Conservation (phyloP, 2,888 invertebrate species). For the Drosophila limbata region DNA sequence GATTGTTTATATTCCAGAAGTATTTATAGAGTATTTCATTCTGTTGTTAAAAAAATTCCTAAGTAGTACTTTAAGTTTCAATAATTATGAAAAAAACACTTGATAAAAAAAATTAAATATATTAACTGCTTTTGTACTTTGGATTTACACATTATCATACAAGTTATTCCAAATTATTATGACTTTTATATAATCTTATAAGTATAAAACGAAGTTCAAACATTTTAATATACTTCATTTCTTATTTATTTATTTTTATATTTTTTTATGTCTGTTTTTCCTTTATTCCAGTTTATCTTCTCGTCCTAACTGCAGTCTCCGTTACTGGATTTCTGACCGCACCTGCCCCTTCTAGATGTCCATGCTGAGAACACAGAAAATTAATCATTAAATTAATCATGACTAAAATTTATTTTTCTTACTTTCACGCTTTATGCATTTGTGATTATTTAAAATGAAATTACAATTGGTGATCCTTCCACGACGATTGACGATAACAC, state of each 20-base stretch:
- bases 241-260: not conserved
- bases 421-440: conserved; percentile 6
- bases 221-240: not conserved
- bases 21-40: not conserved
- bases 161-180: too few species aligned
- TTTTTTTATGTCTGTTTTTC: not conserved
- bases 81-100: too few species aligned
- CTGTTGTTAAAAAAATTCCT: too few species aligned
- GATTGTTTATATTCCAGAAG: not conserved
- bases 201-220: too few species aligned
- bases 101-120: too few species aligned
- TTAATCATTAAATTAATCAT: not conserved
- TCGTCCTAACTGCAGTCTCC: not conserved
- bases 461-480: conserved; percentile 8
- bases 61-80: too few species aligned
- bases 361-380: not conserved
- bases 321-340: not conserved
- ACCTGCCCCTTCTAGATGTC: not conserved
- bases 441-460: conserved; percentile 9
- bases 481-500: conserved; percentile 3
- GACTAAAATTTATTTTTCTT: not conserved
- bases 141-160: too few species aligned
- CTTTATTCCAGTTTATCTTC: not conserved
- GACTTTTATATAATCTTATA: too few species aligned
- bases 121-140: too few species aligned